Evolutionary conservation across 2,888 invertebrate species (phyloP), one percentile per base, ranked within the genome.

Genomic region (Aromia moschata): DNA sequence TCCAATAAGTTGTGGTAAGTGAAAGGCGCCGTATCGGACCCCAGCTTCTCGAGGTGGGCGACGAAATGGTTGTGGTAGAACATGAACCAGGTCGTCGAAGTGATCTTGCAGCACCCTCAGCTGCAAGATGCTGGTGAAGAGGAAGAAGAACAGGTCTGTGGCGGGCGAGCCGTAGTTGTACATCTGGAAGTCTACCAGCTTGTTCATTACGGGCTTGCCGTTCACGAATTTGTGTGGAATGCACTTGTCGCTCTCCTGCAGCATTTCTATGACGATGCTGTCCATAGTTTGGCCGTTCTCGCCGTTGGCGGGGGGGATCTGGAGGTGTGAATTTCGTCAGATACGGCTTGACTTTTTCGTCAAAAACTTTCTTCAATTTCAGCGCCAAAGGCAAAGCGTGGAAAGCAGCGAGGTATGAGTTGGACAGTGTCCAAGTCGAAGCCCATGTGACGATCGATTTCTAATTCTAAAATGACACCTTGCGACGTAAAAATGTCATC

Each of bases 381-480:
- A 82, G 70, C 0, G 83, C 85, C 5, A 85, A 77, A 1, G 84
- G 81, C 15, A 84, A 71, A 0, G 84, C 83, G 67, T 86, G 85
- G 60, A 82, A 84, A 55, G 79, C 76, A 0, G 85, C 85, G 64
- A 85, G 62, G 11, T 80, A 82, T 75, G 0, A 83, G 37, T 45
- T 73, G 75, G 0, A 81, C 75, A 46, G 83, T 82, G 0, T 77
- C 74, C 31, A 83, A 67, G 69, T 85, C 82, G 41, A 83, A 79
- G 52, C 83, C 80, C 51, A 68, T 62, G 20, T 70, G 68, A 16
- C 85, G 80, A 40, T 83, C 75, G 0, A 79, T n/a, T n/a, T n/a
- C n/a, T n/a, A n/a, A n/a, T n/a, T n/a, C n/a, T n/a, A n/a, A n/a
- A n/a, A n/a, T n/a, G n/a, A n/a, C n/a, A n/a, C n/a, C n/a, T n/a